Base-by-base conservation (phyloP, 2,888 invertebrate genomes). In the Morinoia aosen region DNA sequence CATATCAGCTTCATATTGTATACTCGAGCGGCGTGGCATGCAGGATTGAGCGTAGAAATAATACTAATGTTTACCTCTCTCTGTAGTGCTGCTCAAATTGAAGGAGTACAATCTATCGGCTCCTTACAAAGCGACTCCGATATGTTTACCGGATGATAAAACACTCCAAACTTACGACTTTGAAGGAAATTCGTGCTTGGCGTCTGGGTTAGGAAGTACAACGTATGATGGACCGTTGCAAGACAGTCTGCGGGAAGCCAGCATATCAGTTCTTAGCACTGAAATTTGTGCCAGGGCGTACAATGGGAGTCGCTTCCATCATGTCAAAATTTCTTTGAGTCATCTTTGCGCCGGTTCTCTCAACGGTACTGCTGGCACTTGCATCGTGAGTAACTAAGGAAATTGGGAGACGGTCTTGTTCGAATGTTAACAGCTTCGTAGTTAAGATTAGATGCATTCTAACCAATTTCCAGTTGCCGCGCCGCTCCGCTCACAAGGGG, bases 281-380 rank as follows among this genome's bases (percentile, higher is more conserved):
- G 40, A 61, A 39, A 48, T 95, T 39, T 96, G 96, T 58, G 48
- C 90, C 48, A n/a, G n/a, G 19, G 96, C 95, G 33, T 96, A 96
- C 95, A 95, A 96, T 64, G 94, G 14, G 16, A 33, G 90, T 25
- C 58, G 95, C 76, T 96, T 58, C 56, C 95, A 95, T 10, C 76
- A 90, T 56, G 95, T 96, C 14, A 95, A 95, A 94, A 95, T 96
- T 39, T 58, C 61, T n/a, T 91, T 94, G 48, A 76, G 95, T 33
- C 96, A 96, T 58, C 95, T 96, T 39, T 96, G 96, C 94, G 96
- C 96, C 12, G 96, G 96, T 19, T 90, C 88, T 12, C 90, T 96
- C 95, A 96, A 96, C 90, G 96, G 96, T 16, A 91, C 95, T 11
- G 95, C 95, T 39, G 96, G 96, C 25, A 95, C 96, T 10, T 96